These are phyloP conservation scores for Tetramorium simillimum DNA, from an alignment of 1,140 invertebrate species.

Conservation along the genomic window DNA sequence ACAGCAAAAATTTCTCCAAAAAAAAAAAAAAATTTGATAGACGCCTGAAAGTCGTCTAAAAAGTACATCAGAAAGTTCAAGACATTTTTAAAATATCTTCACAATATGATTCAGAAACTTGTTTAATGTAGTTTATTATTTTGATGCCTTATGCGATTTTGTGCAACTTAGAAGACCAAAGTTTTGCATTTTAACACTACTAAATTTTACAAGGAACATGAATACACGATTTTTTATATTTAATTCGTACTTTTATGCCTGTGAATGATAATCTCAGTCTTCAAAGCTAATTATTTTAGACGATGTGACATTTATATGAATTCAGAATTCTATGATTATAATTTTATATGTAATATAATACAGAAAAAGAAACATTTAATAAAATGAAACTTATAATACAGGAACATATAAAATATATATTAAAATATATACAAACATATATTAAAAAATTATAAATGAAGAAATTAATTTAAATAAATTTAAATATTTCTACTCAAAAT, in stretches of 20 bases:
- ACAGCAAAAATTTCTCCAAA: neutral
- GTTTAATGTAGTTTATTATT: too few species aligned
- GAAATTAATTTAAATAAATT: too few species aligned
- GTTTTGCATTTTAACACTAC: neutral
- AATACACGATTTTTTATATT: neutral
- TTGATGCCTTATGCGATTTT: neutral
- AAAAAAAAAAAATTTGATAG: neutral
- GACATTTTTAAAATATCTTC: neutral
- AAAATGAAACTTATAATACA: neutral
- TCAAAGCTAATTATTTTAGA: neutral
- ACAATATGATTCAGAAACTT: too few species aligned
- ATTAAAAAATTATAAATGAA: too few species aligned
- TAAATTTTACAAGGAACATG: neutral
- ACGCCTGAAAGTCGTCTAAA: neutral
- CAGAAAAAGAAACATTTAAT: neutral
- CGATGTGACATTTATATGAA: neutral
- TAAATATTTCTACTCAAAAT: neutral
- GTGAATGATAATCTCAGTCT: neutral
- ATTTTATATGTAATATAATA: neutral
- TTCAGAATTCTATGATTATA: neutral
- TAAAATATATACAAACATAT: neutral
- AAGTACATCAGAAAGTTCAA: neutral
- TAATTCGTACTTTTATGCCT: neutral
- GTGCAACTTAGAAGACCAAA: neutral
- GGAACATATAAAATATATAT: neutral